Evolutionary conservation across 2,113 vertebrate species (phyloP), one percentile per base, ranked within the genome.

Genomic region (Setophaga kirtlandii): DNA sequence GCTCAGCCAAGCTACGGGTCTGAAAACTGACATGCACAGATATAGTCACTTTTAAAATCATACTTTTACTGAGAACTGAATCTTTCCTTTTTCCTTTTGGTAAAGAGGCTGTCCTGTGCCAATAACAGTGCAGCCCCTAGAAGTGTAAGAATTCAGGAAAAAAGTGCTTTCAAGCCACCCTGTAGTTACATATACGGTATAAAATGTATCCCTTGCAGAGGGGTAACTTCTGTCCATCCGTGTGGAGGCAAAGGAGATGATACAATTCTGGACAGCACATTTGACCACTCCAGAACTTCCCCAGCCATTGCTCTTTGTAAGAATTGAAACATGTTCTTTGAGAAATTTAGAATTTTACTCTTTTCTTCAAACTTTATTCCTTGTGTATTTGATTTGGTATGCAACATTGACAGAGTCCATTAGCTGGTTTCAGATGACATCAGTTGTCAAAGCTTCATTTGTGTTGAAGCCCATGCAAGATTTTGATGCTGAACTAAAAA

Each of bases 121-220:
- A 68, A 27, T 81, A 77, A 11, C 52, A n/a, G 22, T 33, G 50
- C 55, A 79, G 39, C 56, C 46, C 37, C 24, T 3, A 28, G 46
- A 86, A 46, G 35, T 25, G 5, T n/a, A 75, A 60, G 59, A 60
- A 64, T 56, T 75, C 22, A 46, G 41, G 52, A 46, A 50, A 65
- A 12, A 88, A 52, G 22, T 31, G 33, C 35, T 79, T 75, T 89
- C 35, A 64, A 69, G 20, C 16, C 20, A 58, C 42, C 2, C 58
- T 35, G n/a, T 53, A 31, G 46, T 71, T 59, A 59, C 10, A 28
- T 6, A 63, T 12, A 27, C 0, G 0, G 33, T 59, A 37, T 49
- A 73, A 87, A 81, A 22, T 12, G 19, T n/a, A 50, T 33, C 19
- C 39, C 18, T 5, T 5, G 28, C 6, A 9, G 74, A 68, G n/a